phyloP scores from a whole-genome alignment of 2,888 invertebrate genomes.

The Diachrysia chrysitis region DNA sequence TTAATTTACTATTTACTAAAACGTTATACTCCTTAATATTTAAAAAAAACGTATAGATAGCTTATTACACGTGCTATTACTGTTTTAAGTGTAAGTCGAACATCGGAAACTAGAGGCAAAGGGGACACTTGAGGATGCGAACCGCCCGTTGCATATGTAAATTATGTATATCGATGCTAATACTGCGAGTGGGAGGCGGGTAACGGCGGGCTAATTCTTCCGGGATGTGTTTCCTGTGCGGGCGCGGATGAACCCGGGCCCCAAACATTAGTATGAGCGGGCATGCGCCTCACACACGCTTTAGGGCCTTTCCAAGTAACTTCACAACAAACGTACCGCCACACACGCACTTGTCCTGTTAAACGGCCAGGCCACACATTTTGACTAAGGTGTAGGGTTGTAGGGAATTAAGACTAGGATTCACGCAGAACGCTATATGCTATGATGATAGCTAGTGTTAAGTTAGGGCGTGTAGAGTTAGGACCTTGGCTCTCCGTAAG shows the following conservation, averaged over 20 bases:
- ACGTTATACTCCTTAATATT: too few species aligned
- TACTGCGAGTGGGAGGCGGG: conserved; percentile 71
- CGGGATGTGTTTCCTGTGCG: conserved; percentile 87
- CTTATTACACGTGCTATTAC: too few species aligned
- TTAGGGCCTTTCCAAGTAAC: conserved; percentile 42
- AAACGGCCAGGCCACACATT: too few species aligned
- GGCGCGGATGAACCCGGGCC: conserved; percentile 58
- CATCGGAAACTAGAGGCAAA: conserved; percentile 39
- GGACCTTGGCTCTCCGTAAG: too few species aligned
- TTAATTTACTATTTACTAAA: too few species aligned
- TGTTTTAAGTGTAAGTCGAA: conserved; percentile 48
- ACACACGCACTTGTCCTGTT: conserved; percentile 27
- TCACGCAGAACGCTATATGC: too few species aligned
- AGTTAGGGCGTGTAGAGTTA: too few species aligned
- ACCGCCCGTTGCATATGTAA: conserved; percentile 66
- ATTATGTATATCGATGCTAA: conserved; percentile 73
- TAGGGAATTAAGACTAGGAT: too few species aligned
- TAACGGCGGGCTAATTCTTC: conserved; percentile 82
- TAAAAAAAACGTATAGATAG: too few species aligned
- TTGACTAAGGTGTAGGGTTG: too few species aligned
- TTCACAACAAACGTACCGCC: conserved; percentile 39
- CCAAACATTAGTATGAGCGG: conserved; percentile 75
- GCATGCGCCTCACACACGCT: conserved; percentile 64
- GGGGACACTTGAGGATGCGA: conserved; percentile 47
- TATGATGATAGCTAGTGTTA: too few species aligned